phyloP scores from a whole-genome alignment of 2,797 vertebrate species.

The Brachyalestes nurse region DNA sequence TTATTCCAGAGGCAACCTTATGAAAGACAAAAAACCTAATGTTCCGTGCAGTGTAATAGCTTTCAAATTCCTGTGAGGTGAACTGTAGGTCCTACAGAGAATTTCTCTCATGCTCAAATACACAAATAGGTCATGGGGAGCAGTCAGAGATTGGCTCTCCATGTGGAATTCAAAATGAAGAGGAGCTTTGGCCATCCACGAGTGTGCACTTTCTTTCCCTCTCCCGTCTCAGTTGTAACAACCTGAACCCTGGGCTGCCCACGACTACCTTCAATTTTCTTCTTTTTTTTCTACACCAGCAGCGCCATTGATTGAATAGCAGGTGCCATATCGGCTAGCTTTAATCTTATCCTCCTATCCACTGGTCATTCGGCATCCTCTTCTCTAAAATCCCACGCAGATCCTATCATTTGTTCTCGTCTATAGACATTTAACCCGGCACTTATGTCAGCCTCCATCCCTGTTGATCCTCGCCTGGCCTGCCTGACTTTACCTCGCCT shows the following conservation, averaged over 20 bases:
- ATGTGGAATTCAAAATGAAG: constrained; percentile 25
- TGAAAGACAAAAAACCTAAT: constrained; percentile 16
- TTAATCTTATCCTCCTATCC: background rate
- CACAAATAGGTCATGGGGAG: constrained; percentile 38
- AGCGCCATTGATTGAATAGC: constrained; percentile 25
- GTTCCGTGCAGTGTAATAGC: constrained; percentile 30
- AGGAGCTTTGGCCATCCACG: background rate
- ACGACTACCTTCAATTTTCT: background rate
- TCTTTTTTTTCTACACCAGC: constrained; percentile 3
- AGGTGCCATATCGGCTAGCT: constrained; percentile 12
- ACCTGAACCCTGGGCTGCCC: constrained; percentile 4
- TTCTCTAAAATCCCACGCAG: background rate
- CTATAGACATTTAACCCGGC: background rate
- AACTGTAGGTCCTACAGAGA: constrained; percentile 21
- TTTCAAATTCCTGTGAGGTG: constrained; percentile 32
- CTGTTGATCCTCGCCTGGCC: constrained; percentile 13
- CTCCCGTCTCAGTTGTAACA: constrained; percentile 5
- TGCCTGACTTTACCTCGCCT: background rate
- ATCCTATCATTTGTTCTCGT: constrained; percentile 25
- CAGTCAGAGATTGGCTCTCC: constrained; percentile 13
- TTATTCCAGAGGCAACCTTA: constrained; percentile 10
- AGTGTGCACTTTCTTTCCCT: background rate
- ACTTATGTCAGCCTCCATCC: constrained; percentile 21
- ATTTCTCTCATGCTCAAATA: constrained; percentile 32
- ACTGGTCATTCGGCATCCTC: background rate